Evolutionary conservation across 2,888 invertebrate genomes (phyloP).

Genomic region (Drosophila flavopinicola): DNA sequence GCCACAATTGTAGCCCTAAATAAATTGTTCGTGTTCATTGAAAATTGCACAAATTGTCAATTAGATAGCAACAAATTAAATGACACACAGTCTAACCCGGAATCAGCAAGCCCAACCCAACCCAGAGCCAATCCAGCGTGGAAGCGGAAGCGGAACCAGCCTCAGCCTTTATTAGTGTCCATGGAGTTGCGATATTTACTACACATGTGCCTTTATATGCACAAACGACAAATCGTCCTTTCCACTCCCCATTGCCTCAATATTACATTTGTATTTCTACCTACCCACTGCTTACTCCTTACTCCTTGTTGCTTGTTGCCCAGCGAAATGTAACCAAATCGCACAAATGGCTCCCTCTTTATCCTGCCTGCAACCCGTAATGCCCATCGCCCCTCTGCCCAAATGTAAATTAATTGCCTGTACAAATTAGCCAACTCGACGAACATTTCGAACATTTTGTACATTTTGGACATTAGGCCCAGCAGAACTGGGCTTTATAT

Average conservation of each 20-base stretch:
- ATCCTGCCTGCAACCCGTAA: neutral
- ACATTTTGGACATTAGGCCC: constrained; percentile 48
- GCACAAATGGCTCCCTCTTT: constrained; percentile 52
- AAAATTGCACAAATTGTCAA: constrained; percentile 65
- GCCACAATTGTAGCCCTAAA: constrained; percentile 13
- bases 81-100: constrained; percentile 43
- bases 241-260: neutral
- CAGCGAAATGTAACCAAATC: constrained; percentile 44
- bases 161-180: constrained; percentile 29
- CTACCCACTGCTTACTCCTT: neutral
- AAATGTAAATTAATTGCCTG: constrained; percentile 77
- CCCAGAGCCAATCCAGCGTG: neutral
- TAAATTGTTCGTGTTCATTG: constrained; percentile 37
- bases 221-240: constrained; percentile 34
- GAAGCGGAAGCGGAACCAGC: neutral
- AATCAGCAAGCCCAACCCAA: constrained; percentile 1
- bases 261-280: constrained; percentile 10
- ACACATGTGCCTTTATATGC: constrained; percentile 29
- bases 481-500: constrained; percentile 38
- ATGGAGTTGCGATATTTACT: constrained; percentile 47
- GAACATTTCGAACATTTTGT: constrained; percentile 43
- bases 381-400: constrained; percentile 12
- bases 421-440: constrained; percentile 68
- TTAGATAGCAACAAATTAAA: constrained; percentile 60
- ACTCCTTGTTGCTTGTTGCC: no score